Evolutionary conservation across 2,888 invertebrate species (phyloP), one percentile per base, ranked within the genome.

Genomic region (Heliconius erato): DNA sequence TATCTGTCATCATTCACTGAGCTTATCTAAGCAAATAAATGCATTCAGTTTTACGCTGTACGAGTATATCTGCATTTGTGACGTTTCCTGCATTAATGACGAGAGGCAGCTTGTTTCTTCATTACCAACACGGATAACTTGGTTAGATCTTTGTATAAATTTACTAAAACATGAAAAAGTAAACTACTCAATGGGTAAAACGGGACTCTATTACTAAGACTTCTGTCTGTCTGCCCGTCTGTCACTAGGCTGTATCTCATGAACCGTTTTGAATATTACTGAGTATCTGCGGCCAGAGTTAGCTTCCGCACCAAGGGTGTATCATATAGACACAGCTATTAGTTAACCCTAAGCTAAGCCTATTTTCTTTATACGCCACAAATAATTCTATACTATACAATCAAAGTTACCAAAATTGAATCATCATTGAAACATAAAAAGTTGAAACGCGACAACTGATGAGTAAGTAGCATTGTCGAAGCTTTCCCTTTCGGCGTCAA

Each of bases 401-500:
- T 63, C n/a, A 63, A 63, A 63, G n/a, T 44, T 32, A 32, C 40
- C 26, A 2, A 80, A 79, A 44, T 68, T 16, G 16, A 67, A 16
- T 67, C 59, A 79, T 65, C 78, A 74, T 82, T 84, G 59, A 84
- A 79, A 84, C 80, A 85, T 81, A 80, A 54, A 82, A 74, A 82
- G 88, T 88, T 87, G 87, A 87, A 88, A 86, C 80, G 79, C 44
- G 76, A 28, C 79, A 79, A 79, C 77, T 84, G 84, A 85, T 81
- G 84, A 76, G 63, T 63, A 11, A n/a, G 63, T n/a, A 11, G 80
- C 87, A 92, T 93, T 94, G 93, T 94, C 91, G 88, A 86, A 74
- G 82, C 93, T 95, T 94, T 95, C 94, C 91, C 93, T 94, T 92
- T 94, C 87, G 84, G 85, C 86, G 89, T 88, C 88, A 89, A 89